Conservation (phyloP, 2,113 vertebrate species). For the Cromileptes altivelis region DNA sequence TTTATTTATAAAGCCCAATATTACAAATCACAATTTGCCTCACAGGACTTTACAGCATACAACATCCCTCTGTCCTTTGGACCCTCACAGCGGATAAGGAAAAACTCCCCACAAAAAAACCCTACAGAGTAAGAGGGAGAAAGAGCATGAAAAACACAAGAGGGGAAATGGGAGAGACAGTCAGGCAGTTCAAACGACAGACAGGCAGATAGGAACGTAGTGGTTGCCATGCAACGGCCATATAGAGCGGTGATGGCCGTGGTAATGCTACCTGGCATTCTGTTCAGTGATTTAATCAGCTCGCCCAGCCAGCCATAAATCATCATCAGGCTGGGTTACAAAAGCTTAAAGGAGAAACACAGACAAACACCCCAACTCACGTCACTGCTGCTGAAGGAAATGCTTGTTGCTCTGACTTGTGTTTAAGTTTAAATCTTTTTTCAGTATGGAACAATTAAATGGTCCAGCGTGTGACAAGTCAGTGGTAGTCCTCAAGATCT, state of each 20-base stretch:
- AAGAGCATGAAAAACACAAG: not conserved
- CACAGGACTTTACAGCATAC: too few species aligned
- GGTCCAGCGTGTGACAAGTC: slow-evolving; percentile 6
- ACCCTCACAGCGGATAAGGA: too few species aligned
- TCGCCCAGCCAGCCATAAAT: slow-evolving; percentile 75
- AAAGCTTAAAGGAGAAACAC: slow-evolving; percentile 60
- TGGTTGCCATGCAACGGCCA: slow-evolving; percentile 76
- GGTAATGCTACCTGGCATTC: slow-evolving; percentile 77
- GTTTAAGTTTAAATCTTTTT: slow-evolving; percentile 17
- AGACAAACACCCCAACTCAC: slow-evolving; percentile 40
- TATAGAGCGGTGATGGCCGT: slow-evolving; percentile 68
- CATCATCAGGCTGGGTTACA: slow-evolving; percentile 76
- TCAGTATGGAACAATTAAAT: not conserved
- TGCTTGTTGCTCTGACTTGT: slow-evolving; percentile 39
- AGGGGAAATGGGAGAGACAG: slow-evolving; percentile 25
- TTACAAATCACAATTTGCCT: too few species aligned
- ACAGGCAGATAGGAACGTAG: slow-evolving; percentile 39
- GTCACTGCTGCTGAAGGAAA: slow-evolving; percentile 28
- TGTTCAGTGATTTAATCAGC: slow-evolving; percentile 80
- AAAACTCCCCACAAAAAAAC: too few species aligned
- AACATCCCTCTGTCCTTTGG: too few species aligned
- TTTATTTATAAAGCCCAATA: too few species aligned
- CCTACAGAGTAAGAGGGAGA: not conserved
- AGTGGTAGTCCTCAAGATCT: not conserved
- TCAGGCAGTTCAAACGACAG: slow-evolving; percentile 49